A percentile compares a stretch with the other conserved stretches of the same genome.
These are phyloP conservation scores for Hippasteria phrygiana DNA, from an alignment of 53 echinoderm and acorn worm species.

Conservation along the genomic window DNA sequence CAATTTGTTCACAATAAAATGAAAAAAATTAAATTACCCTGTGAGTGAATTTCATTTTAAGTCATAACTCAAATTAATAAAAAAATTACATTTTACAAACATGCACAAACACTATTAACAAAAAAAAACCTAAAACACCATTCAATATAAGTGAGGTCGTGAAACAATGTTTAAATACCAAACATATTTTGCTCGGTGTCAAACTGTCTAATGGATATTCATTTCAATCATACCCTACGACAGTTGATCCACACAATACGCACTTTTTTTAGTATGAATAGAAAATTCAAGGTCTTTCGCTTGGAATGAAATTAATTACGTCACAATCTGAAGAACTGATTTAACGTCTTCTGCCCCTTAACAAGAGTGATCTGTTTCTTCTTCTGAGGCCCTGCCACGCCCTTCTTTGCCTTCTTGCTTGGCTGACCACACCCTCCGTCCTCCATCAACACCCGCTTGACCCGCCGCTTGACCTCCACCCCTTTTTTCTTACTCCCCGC, in stretches of 20 bases:
- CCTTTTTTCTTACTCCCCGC: neutral
- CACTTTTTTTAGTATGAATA: too few relatives aligned
- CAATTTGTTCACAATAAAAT: constrained; percentile 37
- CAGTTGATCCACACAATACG: too few relatives aligned
- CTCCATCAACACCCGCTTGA: constrained; percentile 51
- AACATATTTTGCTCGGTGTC: too few relatives aligned
- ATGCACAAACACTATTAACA: too few relatives aligned
- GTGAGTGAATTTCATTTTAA: neutral
- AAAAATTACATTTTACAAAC: too few relatives aligned
- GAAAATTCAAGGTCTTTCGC: too few relatives aligned
- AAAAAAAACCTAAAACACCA: too few relatives aligned
- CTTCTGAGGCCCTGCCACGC: constrained; percentile 13
- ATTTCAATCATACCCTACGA: too few relatives aligned
- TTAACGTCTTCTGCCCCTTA: constrained; percentile 86
- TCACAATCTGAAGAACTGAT: constrained; percentile 80
- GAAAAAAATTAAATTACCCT: neutral
- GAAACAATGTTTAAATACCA: too few relatives aligned
- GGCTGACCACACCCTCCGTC: constrained; percentile 41
- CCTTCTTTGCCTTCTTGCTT: constrained; percentile 67
- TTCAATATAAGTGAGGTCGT: too few relatives aligned
- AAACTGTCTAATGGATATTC: too few relatives aligned
- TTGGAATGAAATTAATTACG: neutral
- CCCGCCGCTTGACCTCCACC: constrained; percentile 32
- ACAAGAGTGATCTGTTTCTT: constrained; percentile 68
- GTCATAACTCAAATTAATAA: neutral